phyloP scores from a whole-genome alignment of 2,888 invertebrate genomes.

The Melangyna quadrimaculata region DNA sequence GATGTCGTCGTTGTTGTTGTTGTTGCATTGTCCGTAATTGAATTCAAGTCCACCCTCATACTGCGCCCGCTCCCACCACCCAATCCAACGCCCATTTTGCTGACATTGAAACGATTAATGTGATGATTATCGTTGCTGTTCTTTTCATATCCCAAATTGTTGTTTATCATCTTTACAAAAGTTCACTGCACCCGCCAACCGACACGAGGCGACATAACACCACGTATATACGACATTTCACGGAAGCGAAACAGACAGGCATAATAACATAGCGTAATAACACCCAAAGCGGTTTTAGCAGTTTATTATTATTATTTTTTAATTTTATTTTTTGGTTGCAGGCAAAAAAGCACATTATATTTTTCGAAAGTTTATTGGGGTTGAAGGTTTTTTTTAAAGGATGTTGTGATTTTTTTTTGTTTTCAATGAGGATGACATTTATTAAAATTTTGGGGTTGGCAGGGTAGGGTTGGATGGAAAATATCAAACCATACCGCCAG shows the following conservation, averaged over 20 bases:
- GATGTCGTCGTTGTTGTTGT: conserved; percentile 63
- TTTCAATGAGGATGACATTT: conserved; percentile 51
- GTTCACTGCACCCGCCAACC: conserved; percentile 48
- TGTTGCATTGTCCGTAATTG: conserved; percentile 69
- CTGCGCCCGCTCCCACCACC: conserved; percentile 52
- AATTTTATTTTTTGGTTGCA: conserved; percentile 8
- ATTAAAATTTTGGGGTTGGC: conserved; percentile 53
- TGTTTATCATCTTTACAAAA: conserved; percentile 78
- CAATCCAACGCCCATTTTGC: conserved; percentile 38
- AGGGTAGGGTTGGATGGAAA: conserved; percentile 52
- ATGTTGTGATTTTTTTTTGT: conserved; percentile 17
- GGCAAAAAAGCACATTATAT: conserved; percentile 51
- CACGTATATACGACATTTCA: neutral
- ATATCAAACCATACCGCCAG: conserved; percentile 64
- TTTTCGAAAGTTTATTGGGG: conserved; percentile 35
- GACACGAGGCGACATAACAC: neutral
- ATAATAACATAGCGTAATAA: neutral
- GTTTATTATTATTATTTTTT: conserved; percentile 3
- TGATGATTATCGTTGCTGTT: conserved; percentile 78
- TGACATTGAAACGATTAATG: conserved; percentile 71
- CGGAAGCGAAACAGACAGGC: conserved; percentile 10
- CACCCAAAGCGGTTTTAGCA: conserved; percentile 30
- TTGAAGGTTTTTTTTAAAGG: conserved; percentile 22
- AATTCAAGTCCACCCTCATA: conserved; percentile 68
- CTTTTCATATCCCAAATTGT: conserved; percentile 79